These are phyloP conservation scores for Helicoverpa zea DNA, from an alignment of 1,140 invertebrate genomes.

Conservation along the genomic window DNA sequence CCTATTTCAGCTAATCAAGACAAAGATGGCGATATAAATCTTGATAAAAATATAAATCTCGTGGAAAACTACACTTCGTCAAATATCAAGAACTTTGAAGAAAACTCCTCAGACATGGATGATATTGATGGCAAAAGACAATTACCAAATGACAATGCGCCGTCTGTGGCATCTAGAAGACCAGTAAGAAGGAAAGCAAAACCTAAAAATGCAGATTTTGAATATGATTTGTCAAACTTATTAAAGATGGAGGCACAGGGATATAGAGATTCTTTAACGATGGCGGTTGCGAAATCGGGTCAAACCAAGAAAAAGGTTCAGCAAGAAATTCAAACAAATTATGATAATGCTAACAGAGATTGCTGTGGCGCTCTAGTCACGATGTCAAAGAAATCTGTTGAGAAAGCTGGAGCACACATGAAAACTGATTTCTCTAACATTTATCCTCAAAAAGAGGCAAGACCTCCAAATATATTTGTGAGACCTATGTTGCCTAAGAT, in stretches of 20 bases:
- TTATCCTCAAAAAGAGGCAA: constrained; percentile 62
- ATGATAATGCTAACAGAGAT: constrained; percentile 73
- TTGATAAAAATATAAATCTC: constrained; percentile 33
- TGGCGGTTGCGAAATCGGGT: constrained; percentile 60
- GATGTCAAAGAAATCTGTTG: constrained; percentile 73
- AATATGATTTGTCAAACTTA: constrained; percentile 89
- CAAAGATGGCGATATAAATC: constrained; percentile 55
- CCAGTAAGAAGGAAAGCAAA: constrained; percentile 89
- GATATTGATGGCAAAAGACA: constrained; percentile 70
- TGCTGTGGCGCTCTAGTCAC: constrained; percentile 72
- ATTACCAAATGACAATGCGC: constrained; percentile 42
- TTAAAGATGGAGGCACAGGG: constrained; percentile 85
- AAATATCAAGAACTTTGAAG: constrained; percentile 74
- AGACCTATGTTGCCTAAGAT: constrained; percentile 74
- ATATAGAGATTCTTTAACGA: constrained; percentile 73
- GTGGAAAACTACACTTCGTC: constrained; percentile 63
- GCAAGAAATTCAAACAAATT: constrained; percentile 65
- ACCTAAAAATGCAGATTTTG: constrained; percentile 89
- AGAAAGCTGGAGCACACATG: constrained; percentile 73
- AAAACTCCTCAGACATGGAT: constrained; percentile 83
- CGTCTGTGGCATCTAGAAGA: constrained; percentile 75
- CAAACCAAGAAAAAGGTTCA: constrained; percentile 73
- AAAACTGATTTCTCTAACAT: constrained; percentile 69
- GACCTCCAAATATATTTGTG: constrained; percentile 69
- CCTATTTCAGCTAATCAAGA: constrained; percentile 67